Percentiles rank a stretch among this genome's conserved stretches.
Conservation (phyloP, 1,140 invertebrate genomes). For the Bombus picipes region DNA sequence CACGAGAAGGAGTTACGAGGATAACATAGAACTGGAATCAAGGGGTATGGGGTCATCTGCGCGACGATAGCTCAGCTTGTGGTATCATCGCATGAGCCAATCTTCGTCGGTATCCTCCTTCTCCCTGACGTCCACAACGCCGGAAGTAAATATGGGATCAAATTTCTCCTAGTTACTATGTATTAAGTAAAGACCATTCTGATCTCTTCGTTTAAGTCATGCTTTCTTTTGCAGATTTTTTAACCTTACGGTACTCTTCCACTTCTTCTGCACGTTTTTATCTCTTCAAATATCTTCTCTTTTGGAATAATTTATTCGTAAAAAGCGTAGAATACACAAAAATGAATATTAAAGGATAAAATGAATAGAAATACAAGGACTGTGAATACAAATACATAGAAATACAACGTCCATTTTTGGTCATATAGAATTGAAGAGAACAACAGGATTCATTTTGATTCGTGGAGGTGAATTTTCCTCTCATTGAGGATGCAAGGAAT, state of each 20-base stretch:
- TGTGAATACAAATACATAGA: no score
- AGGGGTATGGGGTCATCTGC: slow-evolving; percentile 64
- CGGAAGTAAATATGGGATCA: not conserved
- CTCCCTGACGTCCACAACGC: not conserved
- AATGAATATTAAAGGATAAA: no score
- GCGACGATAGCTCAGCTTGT: slow-evolving; percentile 60
- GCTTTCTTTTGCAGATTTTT: not conserved
- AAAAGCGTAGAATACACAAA: no score
- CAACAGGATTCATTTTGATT: not conserved
- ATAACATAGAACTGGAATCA: slow-evolving; percentile 35
- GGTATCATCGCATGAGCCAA: slow-evolving; percentile 66
- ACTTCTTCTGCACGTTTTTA: not conserved
- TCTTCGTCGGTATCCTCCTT: slow-evolving; percentile 22
- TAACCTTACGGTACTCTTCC: no score
- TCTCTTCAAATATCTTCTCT: not conserved
- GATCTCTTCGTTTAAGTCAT: not conserved
- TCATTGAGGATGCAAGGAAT: not conserved
- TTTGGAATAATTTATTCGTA: not conserved
- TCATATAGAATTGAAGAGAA: not conserved
- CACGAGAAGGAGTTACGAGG: not conserved
- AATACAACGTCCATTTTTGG: not conserved
- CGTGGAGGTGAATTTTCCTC: not conserved
- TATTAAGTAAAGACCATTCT: not conserved
- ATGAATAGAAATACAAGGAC: not conserved
- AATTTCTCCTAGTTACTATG: not conserved